phyloP scores from a whole-genome alignment of 1,140 invertebrate species.

The Paralvinella palmiformis region DNA sequence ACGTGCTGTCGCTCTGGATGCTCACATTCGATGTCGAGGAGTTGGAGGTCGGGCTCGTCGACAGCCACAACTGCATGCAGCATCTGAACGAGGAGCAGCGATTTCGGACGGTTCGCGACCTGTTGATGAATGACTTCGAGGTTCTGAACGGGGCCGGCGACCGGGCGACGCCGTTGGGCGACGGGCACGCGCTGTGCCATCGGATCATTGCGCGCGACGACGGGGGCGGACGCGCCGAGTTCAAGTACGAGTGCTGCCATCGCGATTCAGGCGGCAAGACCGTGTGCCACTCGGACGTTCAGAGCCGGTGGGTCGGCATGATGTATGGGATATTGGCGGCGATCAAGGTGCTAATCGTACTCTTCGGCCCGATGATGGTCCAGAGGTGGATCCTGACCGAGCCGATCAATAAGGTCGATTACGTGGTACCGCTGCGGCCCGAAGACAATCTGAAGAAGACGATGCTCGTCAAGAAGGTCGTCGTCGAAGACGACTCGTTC shows the following conservation, averaged over 20 bases:
- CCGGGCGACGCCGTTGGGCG: background rate
- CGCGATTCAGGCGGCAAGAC: background rate
- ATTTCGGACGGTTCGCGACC: background rate
- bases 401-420: background rate
- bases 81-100: background rate
- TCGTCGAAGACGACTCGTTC: background rate
- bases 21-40: background rate
- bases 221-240: background rate
- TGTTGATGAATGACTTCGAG: slow-evolving; percentile 7
- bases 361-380: background rate
- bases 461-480: slow-evolving; percentile 5
- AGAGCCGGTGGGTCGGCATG: background rate
- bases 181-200: background rate
- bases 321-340: background rate
- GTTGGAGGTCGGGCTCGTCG: background rate
- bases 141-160: background rate
- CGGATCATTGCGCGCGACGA: background rate
- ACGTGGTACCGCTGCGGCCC: background rate
- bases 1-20: background rate
- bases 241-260: slow-evolving; percentile 1
- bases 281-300: background rate
- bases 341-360: background rate
- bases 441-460: background rate
- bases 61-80: background rate
- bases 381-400: background rate